Conservation (phyloP, 1,140 invertebrate species). For the Drosophila carrolli region DNA sequence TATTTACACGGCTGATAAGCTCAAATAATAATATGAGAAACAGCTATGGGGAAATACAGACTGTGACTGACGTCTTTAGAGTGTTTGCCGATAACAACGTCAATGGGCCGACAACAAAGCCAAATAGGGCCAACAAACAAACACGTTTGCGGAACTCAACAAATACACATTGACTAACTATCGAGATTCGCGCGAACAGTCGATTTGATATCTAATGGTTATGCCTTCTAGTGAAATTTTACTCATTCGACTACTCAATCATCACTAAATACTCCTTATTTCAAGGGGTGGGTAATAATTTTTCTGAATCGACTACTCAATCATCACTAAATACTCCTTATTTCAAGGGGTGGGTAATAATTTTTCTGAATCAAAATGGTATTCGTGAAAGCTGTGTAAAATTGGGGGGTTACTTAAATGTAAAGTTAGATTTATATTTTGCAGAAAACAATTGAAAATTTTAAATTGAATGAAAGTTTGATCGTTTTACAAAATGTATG, state of each 20-base stretch:
- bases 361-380: not conserved
- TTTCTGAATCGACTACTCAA: not conserved
- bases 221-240: conserved; percentile 12
- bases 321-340: too few relatives aligned
- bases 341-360: not conserved
- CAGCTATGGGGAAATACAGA: conserved; percentile 23
- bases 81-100: conserved; percentile 75
- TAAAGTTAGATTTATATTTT: too few relatives aligned
- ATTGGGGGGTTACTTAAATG: too few relatives aligned
- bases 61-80: conserved; percentile 57
- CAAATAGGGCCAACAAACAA: conserved; percentile 22
- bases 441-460: too few relatives aligned
- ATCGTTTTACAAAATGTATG: too few relatives aligned
- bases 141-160: conserved; percentile 41
- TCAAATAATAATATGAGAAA: conserved; percentile 1
- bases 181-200: conserved; percentile 46
- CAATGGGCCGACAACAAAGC: conserved; percentile 45
- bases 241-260: not conserved
- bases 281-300: not conserved
- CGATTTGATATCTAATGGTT: conserved; percentile 21
- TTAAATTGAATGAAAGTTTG: too few relatives aligned
- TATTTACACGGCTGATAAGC: conserved; percentile 23
- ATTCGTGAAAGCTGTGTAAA: too few relatives aligned
- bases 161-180: conserved; percentile 26
- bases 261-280: too few relatives aligned